Conservation (phyloP, 2,797 vertebrate species). For the Rhinophrynus dorsalis region DNA sequence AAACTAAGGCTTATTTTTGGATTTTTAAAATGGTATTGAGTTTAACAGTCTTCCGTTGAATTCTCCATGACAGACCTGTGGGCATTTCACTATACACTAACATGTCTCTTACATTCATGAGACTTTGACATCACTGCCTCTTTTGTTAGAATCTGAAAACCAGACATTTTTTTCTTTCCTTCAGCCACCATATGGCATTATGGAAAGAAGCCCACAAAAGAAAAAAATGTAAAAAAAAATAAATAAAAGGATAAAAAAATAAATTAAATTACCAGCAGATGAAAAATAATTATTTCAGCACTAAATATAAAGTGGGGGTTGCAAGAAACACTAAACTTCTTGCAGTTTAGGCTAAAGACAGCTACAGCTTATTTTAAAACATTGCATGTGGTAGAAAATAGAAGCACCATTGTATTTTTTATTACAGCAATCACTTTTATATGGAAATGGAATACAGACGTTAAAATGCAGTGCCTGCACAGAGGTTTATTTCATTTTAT, state of each 20-base stretch:
- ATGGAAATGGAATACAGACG: slow-evolving; percentile 59
- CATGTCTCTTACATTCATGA: slow-evolving; percentile 67
- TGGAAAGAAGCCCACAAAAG: slow-evolving; percentile 67
- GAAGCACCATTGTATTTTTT: slow-evolving; percentile 67
- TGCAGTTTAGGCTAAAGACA: slow-evolving; percentile 57
- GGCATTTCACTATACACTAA: slow-evolving; percentile 53
- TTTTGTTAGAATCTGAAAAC: slow-evolving; percentile 71
- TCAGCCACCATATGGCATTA: slow-evolving; percentile 79
- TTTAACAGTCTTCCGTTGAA: slow-evolving; percentile 57
- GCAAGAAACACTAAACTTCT: slow-evolving; percentile 71
- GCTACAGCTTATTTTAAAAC: slow-evolving; percentile 60
- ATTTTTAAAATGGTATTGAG: slow-evolving; percentile 52
- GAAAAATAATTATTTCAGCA: slow-evolving; percentile 77
- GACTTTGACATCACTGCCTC: slow-evolving; percentile 59
- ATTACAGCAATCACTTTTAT: slow-evolving; percentile 63
- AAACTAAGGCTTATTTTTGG: slow-evolving; percentile 53
- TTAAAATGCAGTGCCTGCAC: slow-evolving; percentile 50
- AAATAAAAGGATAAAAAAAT: slow-evolving; percentile 58
- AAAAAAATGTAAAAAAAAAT: too few relatives aligned
- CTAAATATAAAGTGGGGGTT: slow-evolving; percentile 53
- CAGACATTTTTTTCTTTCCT: slow-evolving; percentile 59
- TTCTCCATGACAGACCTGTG: slow-evolving; percentile 58
- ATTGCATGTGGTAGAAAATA: slow-evolving; percentile 64
- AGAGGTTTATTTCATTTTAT: slow-evolving; percentile 4
- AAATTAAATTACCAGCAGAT: slow-evolving; percentile 67